These are phyloP conservation scores for Tachina fera DNA, from an alignment of 2,888 invertebrate species.

Conservation along the genomic window DNA sequence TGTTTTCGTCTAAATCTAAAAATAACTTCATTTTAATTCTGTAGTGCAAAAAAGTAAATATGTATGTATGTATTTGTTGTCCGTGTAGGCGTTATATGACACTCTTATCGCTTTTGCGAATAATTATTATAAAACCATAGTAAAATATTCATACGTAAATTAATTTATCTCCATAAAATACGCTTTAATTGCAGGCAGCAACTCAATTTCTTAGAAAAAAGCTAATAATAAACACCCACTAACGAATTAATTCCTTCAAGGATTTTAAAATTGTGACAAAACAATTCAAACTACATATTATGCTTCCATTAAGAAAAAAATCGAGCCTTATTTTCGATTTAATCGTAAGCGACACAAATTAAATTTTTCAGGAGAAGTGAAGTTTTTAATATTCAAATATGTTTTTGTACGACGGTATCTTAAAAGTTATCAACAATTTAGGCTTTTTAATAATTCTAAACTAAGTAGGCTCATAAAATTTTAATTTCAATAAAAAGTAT, in stretches of 20 bases:
- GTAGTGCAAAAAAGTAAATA: not conserved
- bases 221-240: constrained; percentile 50
- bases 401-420: too few relatives aligned
- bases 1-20: constrained; percentile 46
- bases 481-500: too few relatives aligned
- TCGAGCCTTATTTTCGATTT: too few relatives aligned
- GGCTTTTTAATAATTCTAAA: too few relatives aligned
- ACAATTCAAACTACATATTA: constrained; percentile 1
- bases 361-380: too few relatives aligned
- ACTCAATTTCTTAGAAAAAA: constrained; percentile 51
- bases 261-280: not conserved
- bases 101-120: constrained; percentile 39
- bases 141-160: constrained; percentile 12
- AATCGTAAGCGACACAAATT: too few relatives aligned
- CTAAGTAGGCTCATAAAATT: too few relatives aligned
- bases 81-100: constrained; percentile 60
- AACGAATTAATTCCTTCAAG: constrained; percentile 1
- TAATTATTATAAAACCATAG: not conserved
- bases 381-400: too few relatives aligned
- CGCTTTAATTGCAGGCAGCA: constrained; percentile 20
- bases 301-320: not conserved
- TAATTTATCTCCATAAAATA: constrained; percentile 1
- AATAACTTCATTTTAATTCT: constrained; percentile 32
- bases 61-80: not conserved
- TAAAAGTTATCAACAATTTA: too few relatives aligned